A percentile compares a stretch with the other conserved stretches of the same genome.
These are phyloP conservation scores for Chiloscyllium plagiosum DNA, from an alignment of 2,113 vertebrate genomes.

Conservation along the genomic window DNA sequence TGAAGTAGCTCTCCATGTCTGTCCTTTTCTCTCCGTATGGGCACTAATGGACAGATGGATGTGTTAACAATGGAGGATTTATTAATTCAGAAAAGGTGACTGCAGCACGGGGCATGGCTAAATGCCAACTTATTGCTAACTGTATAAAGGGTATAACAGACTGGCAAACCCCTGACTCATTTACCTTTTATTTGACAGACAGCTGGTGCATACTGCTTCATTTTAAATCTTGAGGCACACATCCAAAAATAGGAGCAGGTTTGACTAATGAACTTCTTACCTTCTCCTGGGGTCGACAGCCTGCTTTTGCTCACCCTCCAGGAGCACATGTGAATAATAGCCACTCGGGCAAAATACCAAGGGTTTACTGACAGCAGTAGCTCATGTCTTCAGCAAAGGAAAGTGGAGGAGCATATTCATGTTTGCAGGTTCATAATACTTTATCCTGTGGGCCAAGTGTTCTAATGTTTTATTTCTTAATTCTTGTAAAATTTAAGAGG, in stretches of 20 bases:
- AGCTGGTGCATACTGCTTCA: not conserved
- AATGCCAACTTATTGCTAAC: not conserved
- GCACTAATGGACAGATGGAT: not conserved
- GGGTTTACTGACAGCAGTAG: not conserved
- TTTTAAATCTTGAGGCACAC: not conserved
- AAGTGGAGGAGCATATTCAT: not conserved
- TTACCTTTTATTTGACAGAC: not conserved
- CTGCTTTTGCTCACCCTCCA: not conserved
- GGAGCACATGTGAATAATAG: not conserved
- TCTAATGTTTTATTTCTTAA: not conserved
- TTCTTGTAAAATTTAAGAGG: not conserved
- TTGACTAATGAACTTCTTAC: not conserved
- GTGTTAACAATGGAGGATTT: slow-evolving; percentile 10
- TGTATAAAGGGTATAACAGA: not conserved
- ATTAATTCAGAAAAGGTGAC: not conserved
- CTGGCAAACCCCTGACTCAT: not conserved
- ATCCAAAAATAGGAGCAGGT: not conserved
- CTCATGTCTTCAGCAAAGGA: not conserved
- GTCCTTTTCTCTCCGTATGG: not conserved
- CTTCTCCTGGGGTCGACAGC: not conserved
- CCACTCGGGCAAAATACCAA: not conserved
- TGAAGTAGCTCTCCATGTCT: not conserved
- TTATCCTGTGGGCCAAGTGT: not conserved
- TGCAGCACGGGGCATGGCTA: not conserved
- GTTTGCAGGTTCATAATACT: not conserved